These are phyloP conservation scores for Netelia virgata DNA, from an alignment of 2,888 invertebrate species.

Conservation along the genomic window DNA sequence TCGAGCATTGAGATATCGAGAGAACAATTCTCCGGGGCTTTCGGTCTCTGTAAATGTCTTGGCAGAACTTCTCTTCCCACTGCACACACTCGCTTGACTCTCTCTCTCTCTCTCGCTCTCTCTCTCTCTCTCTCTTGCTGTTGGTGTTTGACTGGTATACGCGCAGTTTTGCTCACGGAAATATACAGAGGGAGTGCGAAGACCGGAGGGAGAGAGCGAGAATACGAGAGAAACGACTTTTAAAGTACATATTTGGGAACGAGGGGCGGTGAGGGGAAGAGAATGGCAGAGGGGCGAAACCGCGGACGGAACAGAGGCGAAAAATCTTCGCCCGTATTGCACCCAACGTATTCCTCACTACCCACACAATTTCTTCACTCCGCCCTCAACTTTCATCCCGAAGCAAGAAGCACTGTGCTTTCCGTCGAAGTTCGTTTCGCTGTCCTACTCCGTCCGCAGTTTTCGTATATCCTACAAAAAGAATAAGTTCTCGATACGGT, in stretches of 20 bases:
- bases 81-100: neutral
- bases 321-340: conserved; percentile 45
- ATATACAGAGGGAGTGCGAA: conserved; percentile 57
- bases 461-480: neutral
- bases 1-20: neutral
- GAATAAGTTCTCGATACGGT: conserved; percentile 37
- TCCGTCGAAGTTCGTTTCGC: conserved; percentile 4
- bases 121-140: conserved; percentile 6
- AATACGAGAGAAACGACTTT: conserved; percentile 52
- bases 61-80: conserved; percentile 14
- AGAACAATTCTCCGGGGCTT: conserved; percentile 29
- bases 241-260: conserved; percentile 67
- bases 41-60: conserved; percentile 20
- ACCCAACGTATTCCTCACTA: conserved; percentile 46
- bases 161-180: conserved; percentile 44
- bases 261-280: neutral
- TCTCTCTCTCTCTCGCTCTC: too few species aligned
- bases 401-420: neutral
- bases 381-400: neutral
- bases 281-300: neutral
- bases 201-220: conserved; percentile 40
- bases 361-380: conserved; percentile 30
- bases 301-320: conserved; percentile 35
- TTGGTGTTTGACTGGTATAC: conserved; percentile 29
- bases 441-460: conserved; percentile 28